These are phyloP conservation scores for Petromus typicus DNA, from an alignment of 2,113 vertebrate species.

Conservation along the genomic window DNA sequence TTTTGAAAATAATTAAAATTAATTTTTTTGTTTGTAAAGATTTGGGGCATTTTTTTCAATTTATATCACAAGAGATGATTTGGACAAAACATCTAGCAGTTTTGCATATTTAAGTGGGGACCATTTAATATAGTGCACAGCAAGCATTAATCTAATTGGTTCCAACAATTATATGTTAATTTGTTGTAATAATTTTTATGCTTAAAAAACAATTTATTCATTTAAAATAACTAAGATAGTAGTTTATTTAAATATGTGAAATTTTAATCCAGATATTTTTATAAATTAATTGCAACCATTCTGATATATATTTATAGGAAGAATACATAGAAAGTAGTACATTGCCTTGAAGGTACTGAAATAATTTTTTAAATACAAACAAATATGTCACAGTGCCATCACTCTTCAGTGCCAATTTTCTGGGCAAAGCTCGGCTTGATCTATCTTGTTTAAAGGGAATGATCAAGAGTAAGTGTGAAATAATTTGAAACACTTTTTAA, in stretches of 20 bases:
- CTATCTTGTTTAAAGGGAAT: not conserved
- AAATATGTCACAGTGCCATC: rapidly evolving
- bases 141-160: not conserved
- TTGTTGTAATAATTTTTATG: not conserved
- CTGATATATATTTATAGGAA: not conserved
- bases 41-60: not conserved
- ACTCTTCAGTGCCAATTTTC: not conserved
- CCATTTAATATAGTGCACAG: not conserved
- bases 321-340: not conserved
- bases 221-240: not conserved
- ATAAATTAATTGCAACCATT: not conserved
- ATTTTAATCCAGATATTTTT: not conserved
- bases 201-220: not conserved
- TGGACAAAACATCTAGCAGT: not conserved
- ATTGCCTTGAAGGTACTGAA: not conserved
- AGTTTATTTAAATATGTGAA: not conserved
- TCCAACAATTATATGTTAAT: not conserved
- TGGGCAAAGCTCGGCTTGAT: not conserved
- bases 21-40: not conserved
- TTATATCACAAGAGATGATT: not conserved
- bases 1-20: not conserved
- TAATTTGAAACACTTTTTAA: not conserved
- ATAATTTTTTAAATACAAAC: not conserved
- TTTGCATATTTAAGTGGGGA: not conserved
- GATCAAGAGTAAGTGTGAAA: not conserved